A percentile compares a stretch with the other conserved stretches of the same genome.
phyloP scores from a whole-genome alignment of 1,140 invertebrate genomes.

The Trinorchestia longiramus region DNA sequence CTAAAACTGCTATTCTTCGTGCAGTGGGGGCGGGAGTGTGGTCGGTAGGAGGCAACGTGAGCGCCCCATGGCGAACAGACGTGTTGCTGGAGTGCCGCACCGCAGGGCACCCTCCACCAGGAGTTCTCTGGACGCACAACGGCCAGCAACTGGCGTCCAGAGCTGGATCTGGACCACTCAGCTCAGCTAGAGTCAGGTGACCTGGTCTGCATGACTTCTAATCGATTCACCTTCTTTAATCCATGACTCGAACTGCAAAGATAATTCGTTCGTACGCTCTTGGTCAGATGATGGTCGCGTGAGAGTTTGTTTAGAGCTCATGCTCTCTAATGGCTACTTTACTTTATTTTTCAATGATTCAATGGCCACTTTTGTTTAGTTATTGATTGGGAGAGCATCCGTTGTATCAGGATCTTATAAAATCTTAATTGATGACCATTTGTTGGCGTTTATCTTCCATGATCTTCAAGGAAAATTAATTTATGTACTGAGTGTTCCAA shows the following conservation, averaged over 20 bases:
- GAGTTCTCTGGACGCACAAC: slow-evolving; percentile 61
- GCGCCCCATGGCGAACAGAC: slow-evolving; percentile 73
- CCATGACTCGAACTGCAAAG: not conserved
- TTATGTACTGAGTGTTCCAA: too few relatives aligned
- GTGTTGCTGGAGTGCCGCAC: slow-evolving; percentile 75
- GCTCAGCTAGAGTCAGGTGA: not conserved
- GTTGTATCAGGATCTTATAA: too few relatives aligned
- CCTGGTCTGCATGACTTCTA: not conserved
- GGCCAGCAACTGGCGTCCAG: not conserved
- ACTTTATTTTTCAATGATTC: not conserved
- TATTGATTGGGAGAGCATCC: not conserved
- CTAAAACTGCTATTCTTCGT: not conserved
- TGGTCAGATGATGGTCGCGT: not conserved
- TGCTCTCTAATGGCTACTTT: not conserved
- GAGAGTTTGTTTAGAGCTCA: not conserved
- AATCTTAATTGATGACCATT: too few relatives aligned
- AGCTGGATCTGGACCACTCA: not conserved
- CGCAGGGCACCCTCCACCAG: slow-evolving; percentile 73
- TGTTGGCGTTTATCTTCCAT: too few relatives aligned
- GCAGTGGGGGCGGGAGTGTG: slow-evolving; percentile 60
- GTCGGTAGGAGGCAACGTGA: slow-evolving; percentile 69
- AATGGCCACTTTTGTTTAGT: not conserved
- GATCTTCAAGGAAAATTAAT: too few relatives aligned
- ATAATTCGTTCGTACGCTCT: not conserved
- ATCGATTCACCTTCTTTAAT: not conserved